A percentile compares a stretch with the other conserved stretches of the same genome.
These are phyloP conservation scores for Drosophila prosaltans DNA, from an alignment of 1,140 invertebrate species.

Conservation along the genomic window DNA sequence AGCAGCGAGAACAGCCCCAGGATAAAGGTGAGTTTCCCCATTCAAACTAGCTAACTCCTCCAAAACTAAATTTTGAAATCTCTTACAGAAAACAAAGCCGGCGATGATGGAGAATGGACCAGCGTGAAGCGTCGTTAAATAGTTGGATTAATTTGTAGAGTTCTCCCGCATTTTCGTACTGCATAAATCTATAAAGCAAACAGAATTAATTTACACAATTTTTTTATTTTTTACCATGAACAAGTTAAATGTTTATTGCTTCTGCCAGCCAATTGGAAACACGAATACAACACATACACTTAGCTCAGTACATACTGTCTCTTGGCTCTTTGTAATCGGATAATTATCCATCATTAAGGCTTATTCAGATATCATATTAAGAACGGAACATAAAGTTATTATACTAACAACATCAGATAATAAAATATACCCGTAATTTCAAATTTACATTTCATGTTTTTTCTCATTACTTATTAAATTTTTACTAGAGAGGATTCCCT, in stretches of 20 bases:
- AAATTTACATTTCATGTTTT: background rate
- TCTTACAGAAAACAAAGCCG: constrained; percentile 70
- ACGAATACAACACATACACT: background rate
- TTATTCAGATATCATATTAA: background rate
- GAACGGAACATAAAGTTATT: background rate
- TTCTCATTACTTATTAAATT: background rate
- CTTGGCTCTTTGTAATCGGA: constrained; percentile 6
- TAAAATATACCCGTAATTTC: constrained; percentile 5
- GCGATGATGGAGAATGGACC: constrained; percentile 80
- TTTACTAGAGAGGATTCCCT: too few relatives aligned
- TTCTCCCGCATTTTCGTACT: constrained; percentile 49
- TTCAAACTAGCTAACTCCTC: background rate
- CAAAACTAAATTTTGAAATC: constrained; percentile 1
- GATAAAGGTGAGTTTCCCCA: constrained; percentile 47
- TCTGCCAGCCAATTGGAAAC: constrained; percentile 29
- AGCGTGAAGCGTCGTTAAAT: constrained; percentile 80
- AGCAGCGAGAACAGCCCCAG: constrained; percentile 67
- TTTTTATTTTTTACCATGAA: constrained; percentile 49
- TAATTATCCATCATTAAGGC: constrained; percentile 10
- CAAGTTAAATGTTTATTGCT: constrained; percentile 35
- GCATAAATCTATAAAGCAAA: constrained; percentile 34
- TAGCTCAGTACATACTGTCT: background rate
- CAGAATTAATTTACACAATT: constrained; percentile 45
- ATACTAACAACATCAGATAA: constrained; percentile 4
- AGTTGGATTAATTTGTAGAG: constrained; percentile 25